Evolutionary conservation across 2,797 vertebrate species (phyloP).

Genomic region (Rousettus madagascariensis): DNA sequence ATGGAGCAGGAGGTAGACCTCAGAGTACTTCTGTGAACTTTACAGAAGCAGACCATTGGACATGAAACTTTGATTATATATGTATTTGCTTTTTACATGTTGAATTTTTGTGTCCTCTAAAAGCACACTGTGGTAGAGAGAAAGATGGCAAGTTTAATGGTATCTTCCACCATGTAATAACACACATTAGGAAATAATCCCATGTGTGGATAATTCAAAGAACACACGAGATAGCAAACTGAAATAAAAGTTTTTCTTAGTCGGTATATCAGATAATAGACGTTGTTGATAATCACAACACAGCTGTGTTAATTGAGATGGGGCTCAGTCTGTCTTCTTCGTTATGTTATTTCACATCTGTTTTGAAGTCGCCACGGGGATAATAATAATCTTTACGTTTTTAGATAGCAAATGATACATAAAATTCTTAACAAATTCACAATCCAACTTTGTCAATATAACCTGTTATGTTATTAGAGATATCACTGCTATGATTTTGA

Average conservation of each 20-base stretch:
- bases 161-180: not conserved
- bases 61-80: not conserved
- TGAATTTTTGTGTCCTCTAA: not conserved
- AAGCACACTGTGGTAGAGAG: not conserved
- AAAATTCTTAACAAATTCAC: slow-evolving; percentile 62
- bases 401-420: not conserved
- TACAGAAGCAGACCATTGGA: not conserved
- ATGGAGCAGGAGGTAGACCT: not conserved
- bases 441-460: slow-evolving; percentile 71
- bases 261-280: not conserved
- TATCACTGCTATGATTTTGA: slow-evolving; percentile 78
- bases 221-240: not conserved
- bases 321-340: not conserved
- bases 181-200: not conserved
- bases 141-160: not conserved
- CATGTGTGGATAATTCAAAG: not conserved
- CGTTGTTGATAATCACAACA: not conserved
- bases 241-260: not conserved
- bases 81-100: not conserved
- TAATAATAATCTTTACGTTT: not conserved
- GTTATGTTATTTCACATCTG: not conserved
- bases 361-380: not conserved
- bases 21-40: not conserved
- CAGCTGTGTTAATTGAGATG: not conserved
- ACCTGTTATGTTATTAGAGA: slow-evolving; percentile 75